Conservation (phyloP, 2,797 vertebrate genomes). For the Propithecus deckenii region DNA sequence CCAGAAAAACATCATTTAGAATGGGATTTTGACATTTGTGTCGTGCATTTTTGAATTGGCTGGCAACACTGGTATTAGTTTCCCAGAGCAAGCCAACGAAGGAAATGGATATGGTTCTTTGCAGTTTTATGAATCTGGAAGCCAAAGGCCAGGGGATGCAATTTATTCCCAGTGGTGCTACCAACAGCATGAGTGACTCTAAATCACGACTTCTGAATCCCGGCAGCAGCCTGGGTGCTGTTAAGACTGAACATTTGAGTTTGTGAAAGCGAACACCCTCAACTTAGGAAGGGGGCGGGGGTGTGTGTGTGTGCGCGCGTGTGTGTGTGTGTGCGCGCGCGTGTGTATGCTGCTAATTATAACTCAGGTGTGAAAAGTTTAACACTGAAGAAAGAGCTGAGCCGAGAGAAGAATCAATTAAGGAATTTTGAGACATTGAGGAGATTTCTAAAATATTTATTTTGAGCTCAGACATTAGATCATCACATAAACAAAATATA, state of each 20-base stretch:
- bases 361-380: constrained; percentile 36
- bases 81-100: neutral
- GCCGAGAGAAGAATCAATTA: neutral
- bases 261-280: neutral
- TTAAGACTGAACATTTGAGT: neutral
- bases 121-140: neutral
- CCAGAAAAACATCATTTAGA: neutral
- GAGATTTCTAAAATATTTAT: constrained; percentile 62
- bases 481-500: constrained; percentile 52
- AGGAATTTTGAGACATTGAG: constrained; percentile 20
- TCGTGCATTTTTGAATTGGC: neutral
- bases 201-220: neutral
- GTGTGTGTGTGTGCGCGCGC: too few relatives aligned
- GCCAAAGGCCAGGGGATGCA: neutral
- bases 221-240: too few relatives aligned
- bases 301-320: too few relatives aligned
- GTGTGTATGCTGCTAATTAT: neutral
- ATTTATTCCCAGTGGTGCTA: neutral
- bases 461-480: constrained; percentile 27
- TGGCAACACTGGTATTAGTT: neutral
- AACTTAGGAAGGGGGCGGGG: too few relatives aligned
- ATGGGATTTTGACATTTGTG: neutral
- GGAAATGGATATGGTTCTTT: neutral
- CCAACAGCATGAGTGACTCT: neutral
- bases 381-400: neutral